A percentile compares a stretch with the other conserved stretches of the same genome.
These are phyloP conservation scores for Acronicta psi DNA, from an alignment of 2,888 invertebrate species.

Conservation along the genomic window DNA sequence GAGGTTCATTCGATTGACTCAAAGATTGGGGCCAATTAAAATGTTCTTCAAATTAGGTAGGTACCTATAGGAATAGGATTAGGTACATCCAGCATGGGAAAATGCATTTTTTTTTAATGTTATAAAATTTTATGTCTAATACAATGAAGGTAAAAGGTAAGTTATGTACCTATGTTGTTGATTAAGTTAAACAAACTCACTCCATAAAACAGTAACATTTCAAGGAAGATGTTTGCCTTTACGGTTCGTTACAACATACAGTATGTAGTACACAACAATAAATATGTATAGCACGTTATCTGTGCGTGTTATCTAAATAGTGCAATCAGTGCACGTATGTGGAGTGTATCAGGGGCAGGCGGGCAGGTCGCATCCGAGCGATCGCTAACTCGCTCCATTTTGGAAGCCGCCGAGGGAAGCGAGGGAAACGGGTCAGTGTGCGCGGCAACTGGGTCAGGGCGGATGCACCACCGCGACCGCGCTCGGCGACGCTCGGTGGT, in stretches of 20 bases:
- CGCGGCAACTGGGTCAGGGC: slow-evolving; percentile 85
- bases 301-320: slow-evolving; percentile 65
- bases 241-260: slow-evolving; percentile 46
- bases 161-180: neutral
- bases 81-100: too few relatives aligned
- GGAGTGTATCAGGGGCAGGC: slow-evolving; percentile 48
- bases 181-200: slow-evolving; percentile 6
- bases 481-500: slow-evolving; percentile 67
- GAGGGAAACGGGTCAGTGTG: slow-evolving; percentile 77
- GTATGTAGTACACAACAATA: slow-evolving; percentile 33
- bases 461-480: slow-evolving; percentile 74
- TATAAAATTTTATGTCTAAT: too few relatives aligned
- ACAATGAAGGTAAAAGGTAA: neutral
- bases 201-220: slow-evolving; percentile 32
- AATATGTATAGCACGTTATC: slow-evolving; percentile 43
- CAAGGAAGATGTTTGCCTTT: slow-evolving; percentile 44
- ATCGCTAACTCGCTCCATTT: slow-evolving; percentile 52
- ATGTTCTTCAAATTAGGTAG: neutral
- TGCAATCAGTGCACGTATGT: slow-evolving; percentile 65
- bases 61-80: too few relatives aligned
- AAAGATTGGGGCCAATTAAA: slow-evolving; percentile 20
- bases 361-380: slow-evolving; percentile 53
- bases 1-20: slow-evolving; percentile 16
- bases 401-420: slow-evolving; percentile 42
- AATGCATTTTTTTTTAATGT: too few relatives aligned